phyloP scores from a whole-genome alignment of 2,888 invertebrate species.

The Drosophila acutilabella region DNA sequence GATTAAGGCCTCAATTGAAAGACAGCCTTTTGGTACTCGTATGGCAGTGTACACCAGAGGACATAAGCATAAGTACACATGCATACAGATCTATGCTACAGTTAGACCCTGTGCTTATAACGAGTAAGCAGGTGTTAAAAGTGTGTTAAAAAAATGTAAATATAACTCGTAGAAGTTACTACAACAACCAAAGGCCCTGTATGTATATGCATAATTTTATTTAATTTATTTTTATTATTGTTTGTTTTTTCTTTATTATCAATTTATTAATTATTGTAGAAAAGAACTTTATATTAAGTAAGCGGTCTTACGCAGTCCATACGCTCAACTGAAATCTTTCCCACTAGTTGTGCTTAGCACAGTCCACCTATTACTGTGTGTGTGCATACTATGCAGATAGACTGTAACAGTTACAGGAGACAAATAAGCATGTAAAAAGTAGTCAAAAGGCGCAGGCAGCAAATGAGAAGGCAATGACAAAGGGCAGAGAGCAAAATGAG shows the following conservation, averaged over 20 bases:
- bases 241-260: too few relatives aligned
- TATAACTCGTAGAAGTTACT: too few relatives aligned
- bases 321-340: background rate
- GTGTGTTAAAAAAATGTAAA: too few relatives aligned
- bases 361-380: conserved; percentile 1
- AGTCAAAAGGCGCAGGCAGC: conserved; percentile 7
- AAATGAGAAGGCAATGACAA: conserved; percentile 1
- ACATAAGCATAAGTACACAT: conserved; percentile 29
- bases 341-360: background rate
- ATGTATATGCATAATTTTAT: too few relatives aligned
- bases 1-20: conserved; percentile 73
- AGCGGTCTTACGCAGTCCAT: too few relatives aligned
- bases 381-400: conserved; percentile 13
- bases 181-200: too few relatives aligned
- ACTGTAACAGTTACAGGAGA: conserved; percentile 30
- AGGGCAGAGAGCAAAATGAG: background rate
- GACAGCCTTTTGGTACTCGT: conserved; percentile 46
- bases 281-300: too few relatives aligned
- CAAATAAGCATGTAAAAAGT: conserved; percentile 29
- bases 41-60: conserved; percentile 32
- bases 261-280: too few relatives aligned
- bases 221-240: too few relatives aligned
- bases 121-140: too few relatives aligned
- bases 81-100: background rate
- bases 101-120: background rate